Evolutionary conservation across 2,888 invertebrate species (phyloP).

Genomic region (Aphodius granarius): DNA sequence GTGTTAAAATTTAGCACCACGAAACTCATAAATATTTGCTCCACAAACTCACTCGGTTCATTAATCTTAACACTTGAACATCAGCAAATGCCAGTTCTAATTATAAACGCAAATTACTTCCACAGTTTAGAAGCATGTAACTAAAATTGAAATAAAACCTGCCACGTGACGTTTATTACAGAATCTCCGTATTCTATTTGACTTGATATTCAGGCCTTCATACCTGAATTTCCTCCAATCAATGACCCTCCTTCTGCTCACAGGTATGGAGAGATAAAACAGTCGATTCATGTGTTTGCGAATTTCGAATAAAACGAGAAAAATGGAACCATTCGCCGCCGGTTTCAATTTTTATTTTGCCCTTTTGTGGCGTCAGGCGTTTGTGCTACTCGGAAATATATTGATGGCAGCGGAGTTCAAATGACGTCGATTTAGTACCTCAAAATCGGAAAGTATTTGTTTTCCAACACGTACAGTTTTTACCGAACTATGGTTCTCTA

Average conservation of each 20-base stretch:
- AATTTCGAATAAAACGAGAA: neutral
- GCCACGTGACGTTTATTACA: neutral
- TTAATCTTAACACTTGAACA: neutral
- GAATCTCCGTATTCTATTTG: neutral
- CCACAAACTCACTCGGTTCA: neutral
- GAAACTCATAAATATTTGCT: neutral
- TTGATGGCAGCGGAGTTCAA: neutral
- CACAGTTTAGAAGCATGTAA: neutral
- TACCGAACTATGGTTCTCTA: neutral
- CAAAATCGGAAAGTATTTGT: neutral
- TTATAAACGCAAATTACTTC: neutral
- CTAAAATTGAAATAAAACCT: neutral
- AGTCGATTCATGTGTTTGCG: neutral
- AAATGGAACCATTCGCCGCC: neutral
- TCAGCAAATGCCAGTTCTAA: neutral
- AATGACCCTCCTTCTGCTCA: neutral
- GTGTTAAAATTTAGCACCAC: neutral
- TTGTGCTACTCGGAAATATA: neutral
- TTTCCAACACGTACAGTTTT: neutral
- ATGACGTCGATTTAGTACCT: neutral
- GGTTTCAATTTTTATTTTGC: neutral
- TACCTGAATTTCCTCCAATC: neutral
- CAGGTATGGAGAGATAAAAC: neutral
- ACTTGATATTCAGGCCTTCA: neutral
- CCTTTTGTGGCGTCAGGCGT: neutral